Conservation (phyloP, 2,113 vertebrate genomes). For the Cacatua alba region DNA sequence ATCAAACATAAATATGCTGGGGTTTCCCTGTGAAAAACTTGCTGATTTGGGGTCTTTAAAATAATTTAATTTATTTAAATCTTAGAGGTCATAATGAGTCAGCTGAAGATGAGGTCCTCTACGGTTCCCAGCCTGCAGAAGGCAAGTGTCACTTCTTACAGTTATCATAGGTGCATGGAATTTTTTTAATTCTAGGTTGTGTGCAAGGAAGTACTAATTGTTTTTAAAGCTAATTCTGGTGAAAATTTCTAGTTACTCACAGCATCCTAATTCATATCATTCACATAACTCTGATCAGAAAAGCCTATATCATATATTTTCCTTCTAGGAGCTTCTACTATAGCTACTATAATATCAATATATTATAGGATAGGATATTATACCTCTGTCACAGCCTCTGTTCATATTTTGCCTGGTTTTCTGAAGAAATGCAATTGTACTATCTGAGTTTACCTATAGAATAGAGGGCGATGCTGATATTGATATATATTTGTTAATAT, state of each 20-base stretch:
- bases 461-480: neutral
- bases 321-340: neutral
- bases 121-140: conserved; percentile 81
- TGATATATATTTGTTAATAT: neutral
- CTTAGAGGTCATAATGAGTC: conserved; percentile 71
- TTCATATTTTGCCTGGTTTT: neutral
- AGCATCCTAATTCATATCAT: neutral
- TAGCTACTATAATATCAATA: neutral
- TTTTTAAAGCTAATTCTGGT: neutral
- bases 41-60: neutral
- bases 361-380: neutral
- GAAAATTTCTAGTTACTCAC: neutral
- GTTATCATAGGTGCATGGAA: neutral
- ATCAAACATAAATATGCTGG: neutral
- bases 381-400: neutral
- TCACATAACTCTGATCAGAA: neutral
- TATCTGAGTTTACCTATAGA: neutral
- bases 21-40: neutral
- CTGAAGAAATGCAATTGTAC: neutral
- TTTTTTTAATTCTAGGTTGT: neutral
- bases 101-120: conserved; percentile 71
- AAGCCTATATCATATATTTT: neutral
- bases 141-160: conserved; percentile 71
- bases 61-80: neutral
- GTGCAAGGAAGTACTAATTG: neutral